phyloP scores from a whole-genome alignment of 2,888 invertebrate species.

The Dascillus cervinus region DNA sequence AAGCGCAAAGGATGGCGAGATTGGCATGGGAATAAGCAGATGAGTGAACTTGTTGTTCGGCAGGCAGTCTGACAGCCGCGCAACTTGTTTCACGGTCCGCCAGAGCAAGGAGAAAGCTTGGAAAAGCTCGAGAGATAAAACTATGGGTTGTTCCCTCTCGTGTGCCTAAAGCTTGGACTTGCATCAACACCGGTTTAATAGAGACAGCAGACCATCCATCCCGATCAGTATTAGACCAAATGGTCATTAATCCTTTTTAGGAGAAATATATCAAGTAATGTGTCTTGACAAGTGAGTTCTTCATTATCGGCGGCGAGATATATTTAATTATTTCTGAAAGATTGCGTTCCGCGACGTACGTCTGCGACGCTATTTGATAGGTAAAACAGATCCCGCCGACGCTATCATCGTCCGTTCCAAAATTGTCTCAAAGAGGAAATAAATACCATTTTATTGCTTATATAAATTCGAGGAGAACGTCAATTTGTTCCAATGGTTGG shows the following conservation, averaged over 20 bases:
- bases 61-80: slow-evolving; percentile 31
- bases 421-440: slow-evolving; percentile 24
- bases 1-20: slow-evolving; percentile 12
- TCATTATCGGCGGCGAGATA: slow-evolving; percentile 12
- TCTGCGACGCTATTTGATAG: too few relatives aligned
- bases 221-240: slow-evolving; percentile 35
- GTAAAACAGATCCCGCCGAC: slow-evolving; percentile 20
- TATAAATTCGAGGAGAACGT: slow-evolving; percentile 24
- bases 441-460: slow-evolving; percentile 25
- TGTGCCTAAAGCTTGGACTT: slow-evolving; percentile 21
- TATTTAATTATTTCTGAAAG: too few relatives aligned
- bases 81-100: slow-evolving; percentile 34
- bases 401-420: slow-evolving; percentile 21
- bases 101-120: slow-evolving; percentile 31
- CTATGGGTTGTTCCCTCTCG: slow-evolving; percentile 21
- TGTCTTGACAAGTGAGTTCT: slow-evolving; percentile 18
- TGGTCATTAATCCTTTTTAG: slow-evolving; percentile 37
- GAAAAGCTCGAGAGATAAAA: slow-evolving; percentile 31
- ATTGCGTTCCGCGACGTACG: too few relatives aligned
- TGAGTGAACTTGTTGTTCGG: slow-evolving; percentile 26
- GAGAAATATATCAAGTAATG: slow-evolving; percentile 32
- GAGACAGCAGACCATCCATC: slow-evolving; percentile 35
- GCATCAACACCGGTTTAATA: slow-evolving; percentile 32
- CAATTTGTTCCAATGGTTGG: slow-evolving; percentile 24
- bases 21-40: slow-evolving; percentile 27